Conservation (phyloP, 1,140 invertebrate genomes). For the Potamilus streckersoni region DNA sequence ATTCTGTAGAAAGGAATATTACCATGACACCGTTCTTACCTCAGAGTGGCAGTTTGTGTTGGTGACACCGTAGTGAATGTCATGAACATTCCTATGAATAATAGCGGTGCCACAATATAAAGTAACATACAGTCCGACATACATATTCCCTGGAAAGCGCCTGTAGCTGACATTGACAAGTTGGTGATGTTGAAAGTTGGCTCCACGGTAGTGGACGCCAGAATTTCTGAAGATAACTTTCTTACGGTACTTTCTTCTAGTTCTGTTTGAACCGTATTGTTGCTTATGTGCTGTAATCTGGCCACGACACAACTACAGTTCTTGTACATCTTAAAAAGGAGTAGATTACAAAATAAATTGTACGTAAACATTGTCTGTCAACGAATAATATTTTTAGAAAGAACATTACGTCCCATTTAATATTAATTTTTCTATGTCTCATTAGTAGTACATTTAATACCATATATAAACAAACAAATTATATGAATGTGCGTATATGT, state of each 20-base stretch:
- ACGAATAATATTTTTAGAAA: background rate
- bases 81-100: constrained; percentile 46
- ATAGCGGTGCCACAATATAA: constrained; percentile 37
- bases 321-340: constrained; percentile 31
- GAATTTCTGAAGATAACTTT: background rate
- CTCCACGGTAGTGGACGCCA: background rate
- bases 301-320: constrained; percentile 31
- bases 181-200: constrained; percentile 9
- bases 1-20: background rate
- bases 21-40: constrained; percentile 13
- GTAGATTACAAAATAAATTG: background rate
- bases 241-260: background rate
- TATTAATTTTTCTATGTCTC: too few relatives aligned
- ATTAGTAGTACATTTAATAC: background rate
- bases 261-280: constrained; percentile 5
- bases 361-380: background rate
- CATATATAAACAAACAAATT: background rate
- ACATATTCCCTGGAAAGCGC: constrained; percentile 39
- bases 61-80: constrained; percentile 43
- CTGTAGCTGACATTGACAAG: constrained; percentile 17
- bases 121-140: constrained; percentile 37
- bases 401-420: too few relatives aligned
- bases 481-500: background rate
- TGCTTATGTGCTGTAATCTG: constrained; percentile 16
- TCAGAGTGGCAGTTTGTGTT: constrained; percentile 40